Evolutionary conservation across 2,797 vertebrate genomes (phyloP).

Genomic region (Pangasius macronema): DNA sequence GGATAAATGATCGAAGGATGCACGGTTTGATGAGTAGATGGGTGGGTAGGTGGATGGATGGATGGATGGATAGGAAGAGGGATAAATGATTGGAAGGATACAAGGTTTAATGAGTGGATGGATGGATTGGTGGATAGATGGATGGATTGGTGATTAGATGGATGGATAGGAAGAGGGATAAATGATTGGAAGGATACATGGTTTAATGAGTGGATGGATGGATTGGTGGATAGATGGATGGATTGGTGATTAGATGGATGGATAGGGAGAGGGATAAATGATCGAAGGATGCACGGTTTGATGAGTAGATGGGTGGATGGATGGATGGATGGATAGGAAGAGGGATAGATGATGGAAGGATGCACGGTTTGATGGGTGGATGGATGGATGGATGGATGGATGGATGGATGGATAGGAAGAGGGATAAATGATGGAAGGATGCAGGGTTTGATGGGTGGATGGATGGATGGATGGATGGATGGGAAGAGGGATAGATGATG

Average conservation of each 20-base stretch:
- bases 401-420: neutral
- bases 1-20: neutral
- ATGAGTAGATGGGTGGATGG: rapidly evolving
- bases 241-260: no score
- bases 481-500: no score
- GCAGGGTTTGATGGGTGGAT: neutral
- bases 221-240: no score
- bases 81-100: neutral
- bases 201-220: neutral
- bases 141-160: neutral
- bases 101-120: neutral
- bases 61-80: neutral
- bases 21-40: neutral
- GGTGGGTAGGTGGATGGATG: neutral
- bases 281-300: neutral
- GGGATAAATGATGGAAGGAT: neutral
- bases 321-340: neutral
- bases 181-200: neutral
- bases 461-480: no score
- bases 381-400: neutral
- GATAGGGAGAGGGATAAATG: neutral
- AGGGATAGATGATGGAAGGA: neutral
- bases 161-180: neutral
- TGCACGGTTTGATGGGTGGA: neutral
- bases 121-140: neutral